These are phyloP conservation scores for Drosophila subobscura DNA, from an alignment of 1,140 invertebrate genomes.

Conservation along the genomic window DNA sequence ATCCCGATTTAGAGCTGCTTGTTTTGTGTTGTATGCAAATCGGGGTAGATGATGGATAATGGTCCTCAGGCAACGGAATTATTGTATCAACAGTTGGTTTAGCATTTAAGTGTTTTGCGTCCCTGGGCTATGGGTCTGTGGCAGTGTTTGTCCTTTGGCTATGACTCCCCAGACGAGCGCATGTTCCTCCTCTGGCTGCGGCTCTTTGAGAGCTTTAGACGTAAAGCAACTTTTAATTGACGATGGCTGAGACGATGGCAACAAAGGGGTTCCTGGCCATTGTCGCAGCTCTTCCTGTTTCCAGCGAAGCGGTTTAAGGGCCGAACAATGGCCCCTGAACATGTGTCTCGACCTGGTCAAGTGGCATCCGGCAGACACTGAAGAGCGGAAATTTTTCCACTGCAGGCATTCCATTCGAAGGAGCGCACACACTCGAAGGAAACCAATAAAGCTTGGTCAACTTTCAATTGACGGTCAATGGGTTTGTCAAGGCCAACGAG, in stretches of 20 bases:
- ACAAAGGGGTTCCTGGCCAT: not conserved
- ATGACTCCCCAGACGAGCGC: too few relatives aligned
- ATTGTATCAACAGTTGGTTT: conserved; percentile 22
- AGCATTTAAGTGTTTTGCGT: conserved; percentile 7
- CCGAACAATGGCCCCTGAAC: too few relatives aligned
- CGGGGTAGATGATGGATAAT: conserved; percentile 24
- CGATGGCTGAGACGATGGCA: conserved; percentile 16
- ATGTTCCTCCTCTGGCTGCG: too few relatives aligned
- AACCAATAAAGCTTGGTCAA: conserved; percentile 69
- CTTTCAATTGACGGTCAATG: conserved; percentile 47
- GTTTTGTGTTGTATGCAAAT: conserved; percentile 33
- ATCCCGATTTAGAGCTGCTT: not conserved
- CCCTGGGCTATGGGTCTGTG: too few relatives aligned
- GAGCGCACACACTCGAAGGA: conserved; percentile 26
- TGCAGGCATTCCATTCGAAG: conserved; percentile 1
- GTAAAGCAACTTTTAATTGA: conserved; percentile 27
- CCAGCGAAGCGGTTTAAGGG: not conserved
- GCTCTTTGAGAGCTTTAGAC: too few relatives aligned
- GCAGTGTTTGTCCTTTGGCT: too few relatives aligned
- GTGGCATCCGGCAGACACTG: too few relatives aligned
- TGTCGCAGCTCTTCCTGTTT: not conserved
- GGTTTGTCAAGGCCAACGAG: conserved; percentile 36
- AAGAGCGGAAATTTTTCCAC: conserved; percentile 25
- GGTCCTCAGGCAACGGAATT: conserved; percentile 6
- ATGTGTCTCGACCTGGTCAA: too few relatives aligned